A percentile compares a stretch with the other conserved stretches of the same genome.
Evolutionary conservation across 2,113 vertebrate species (phyloP).

Genomic region (Bagarius yarrelli): DNA sequence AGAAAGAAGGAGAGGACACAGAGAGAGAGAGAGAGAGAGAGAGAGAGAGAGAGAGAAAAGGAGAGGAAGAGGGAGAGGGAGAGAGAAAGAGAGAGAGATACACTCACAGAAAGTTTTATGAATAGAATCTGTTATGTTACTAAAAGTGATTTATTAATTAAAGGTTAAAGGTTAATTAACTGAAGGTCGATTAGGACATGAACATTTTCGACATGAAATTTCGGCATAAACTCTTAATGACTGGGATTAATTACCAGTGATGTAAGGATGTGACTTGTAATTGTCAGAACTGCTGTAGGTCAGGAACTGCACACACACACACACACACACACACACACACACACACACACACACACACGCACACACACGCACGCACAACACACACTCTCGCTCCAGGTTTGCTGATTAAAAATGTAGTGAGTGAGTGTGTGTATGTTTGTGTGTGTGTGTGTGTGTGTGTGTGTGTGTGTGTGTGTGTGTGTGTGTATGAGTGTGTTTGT

Average conservation of each 20-base stretch:
- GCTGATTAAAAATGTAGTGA: constrained; percentile 44
- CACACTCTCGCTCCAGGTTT: constrained; percentile 24
- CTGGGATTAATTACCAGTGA: constrained; percentile 42
- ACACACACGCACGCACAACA: too few species aligned
- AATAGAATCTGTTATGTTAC: too few species aligned
- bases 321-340: too few species aligned
- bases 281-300: constrained; percentile 38
- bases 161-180: constrained; percentile 5
- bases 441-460: not conserved
- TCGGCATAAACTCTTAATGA: constrained; percentile 23
- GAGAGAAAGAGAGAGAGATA: too few species aligned
- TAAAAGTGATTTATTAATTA: not conserved
- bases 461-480: too few species aligned
- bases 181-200: not conserved
- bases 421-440: not conserved
- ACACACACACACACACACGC: not conserved
- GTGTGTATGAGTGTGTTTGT: too few species aligned
- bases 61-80: too few species aligned
- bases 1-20: too few species aligned
- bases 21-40: too few species aligned
- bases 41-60: too few species aligned
- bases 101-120: not conserved
- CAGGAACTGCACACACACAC: constrained; percentile 11
- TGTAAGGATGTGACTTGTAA: constrained; percentile 25
- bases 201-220: constrained; percentile 35